Evolutionary conservation across 1,140 invertebrate genomes (phyloP).

Genomic region (Leptopilina boulardi): DNA sequence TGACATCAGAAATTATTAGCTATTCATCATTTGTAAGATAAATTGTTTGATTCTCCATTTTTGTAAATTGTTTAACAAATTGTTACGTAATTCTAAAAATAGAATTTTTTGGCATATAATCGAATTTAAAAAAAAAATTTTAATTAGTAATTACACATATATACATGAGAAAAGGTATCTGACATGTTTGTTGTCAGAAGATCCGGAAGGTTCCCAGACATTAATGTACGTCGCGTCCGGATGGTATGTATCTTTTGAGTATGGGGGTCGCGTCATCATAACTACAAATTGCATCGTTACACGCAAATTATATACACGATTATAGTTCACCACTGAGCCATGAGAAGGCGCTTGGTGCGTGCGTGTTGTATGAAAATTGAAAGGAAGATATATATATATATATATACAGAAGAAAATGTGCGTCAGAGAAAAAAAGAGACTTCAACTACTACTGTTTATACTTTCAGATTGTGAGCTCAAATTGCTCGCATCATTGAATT

Average conservation of each 20-base stretch:
- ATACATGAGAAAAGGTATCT: no score
- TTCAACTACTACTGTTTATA: conserved; percentile 62
- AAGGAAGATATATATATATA: no score
- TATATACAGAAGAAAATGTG: not conserved
- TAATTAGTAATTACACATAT: no score
- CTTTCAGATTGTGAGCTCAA: conserved; percentile 62
- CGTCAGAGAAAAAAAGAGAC: conserved; percentile 34
- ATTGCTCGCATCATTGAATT: conserved; percentile 64
- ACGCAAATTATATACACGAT: conserved; percentile 68
- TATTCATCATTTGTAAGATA: conserved; percentile 21
- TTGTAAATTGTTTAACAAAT: no score
- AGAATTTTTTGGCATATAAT: no score
- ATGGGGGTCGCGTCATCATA: conserved; percentile 49
- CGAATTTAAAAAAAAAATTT: no score
- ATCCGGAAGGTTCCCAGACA: not conserved
- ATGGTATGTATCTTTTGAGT: not conserved
- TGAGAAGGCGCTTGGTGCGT: conserved; percentile 46
- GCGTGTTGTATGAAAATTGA: conserved; percentile 43
- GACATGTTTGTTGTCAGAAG: no score
- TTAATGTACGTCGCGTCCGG: not conserved
- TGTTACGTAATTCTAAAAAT: no score
- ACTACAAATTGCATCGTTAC: conserved; percentile 71
- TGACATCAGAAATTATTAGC: conserved; percentile 30
- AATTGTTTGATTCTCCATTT: no score
- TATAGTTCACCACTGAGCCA: conserved; percentile 57